Evolutionary conservation across 1,140 invertebrate genomes (phyloP).

Genomic region (Pogonomyrmex californicus): DNA sequence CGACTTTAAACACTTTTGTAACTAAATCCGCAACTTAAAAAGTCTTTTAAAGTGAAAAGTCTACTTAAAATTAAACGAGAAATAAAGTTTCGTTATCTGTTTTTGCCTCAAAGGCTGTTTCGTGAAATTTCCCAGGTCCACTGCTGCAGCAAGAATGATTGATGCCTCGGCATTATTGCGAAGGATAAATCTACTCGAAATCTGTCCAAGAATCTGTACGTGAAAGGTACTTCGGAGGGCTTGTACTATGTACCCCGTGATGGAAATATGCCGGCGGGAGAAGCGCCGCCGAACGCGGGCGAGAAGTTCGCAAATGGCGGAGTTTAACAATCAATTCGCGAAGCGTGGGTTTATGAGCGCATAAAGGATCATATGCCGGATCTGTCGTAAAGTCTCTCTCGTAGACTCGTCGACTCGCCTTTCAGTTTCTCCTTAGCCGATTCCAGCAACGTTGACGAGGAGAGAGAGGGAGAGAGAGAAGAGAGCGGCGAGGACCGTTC

Average conservation of each 20-base stretch:
- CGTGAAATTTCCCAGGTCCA: background rate
- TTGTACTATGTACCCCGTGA: background rate
- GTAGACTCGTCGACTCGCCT: constrained; percentile 8
- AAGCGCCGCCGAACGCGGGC: background rate
- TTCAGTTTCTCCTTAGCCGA: constrained; percentile 67
- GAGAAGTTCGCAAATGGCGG: constrained; percentile 63
- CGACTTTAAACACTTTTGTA: constrained; percentile 23
- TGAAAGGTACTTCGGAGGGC: background rate
- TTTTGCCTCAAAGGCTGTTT: constrained; percentile 4
- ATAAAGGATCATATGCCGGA: constrained; percentile 74
- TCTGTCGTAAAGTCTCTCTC: constrained; percentile 68
- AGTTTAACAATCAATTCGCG: constrained; percentile 71
- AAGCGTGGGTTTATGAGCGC: constrained; percentile 69
- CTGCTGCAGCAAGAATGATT: constrained; percentile 4
- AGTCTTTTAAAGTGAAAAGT: constrained; percentile 12
- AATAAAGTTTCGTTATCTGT: constrained; percentile 14
- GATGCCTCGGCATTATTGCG: constrained; percentile 17
- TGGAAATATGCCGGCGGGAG: background rate
- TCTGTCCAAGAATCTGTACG: constrained; percentile 18
- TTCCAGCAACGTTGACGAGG: constrained; percentile 66
- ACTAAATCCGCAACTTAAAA: constrained; percentile 8
- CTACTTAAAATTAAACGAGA: constrained; percentile 1
- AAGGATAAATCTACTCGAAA: constrained; percentile 25
- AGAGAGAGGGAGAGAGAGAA: background rate
- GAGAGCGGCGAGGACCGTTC: constrained; percentile 18